Evolutionary conservation across 1,140 invertebrate species (phyloP).

Genomic region (Lepidotrigona ventralis): DNA sequence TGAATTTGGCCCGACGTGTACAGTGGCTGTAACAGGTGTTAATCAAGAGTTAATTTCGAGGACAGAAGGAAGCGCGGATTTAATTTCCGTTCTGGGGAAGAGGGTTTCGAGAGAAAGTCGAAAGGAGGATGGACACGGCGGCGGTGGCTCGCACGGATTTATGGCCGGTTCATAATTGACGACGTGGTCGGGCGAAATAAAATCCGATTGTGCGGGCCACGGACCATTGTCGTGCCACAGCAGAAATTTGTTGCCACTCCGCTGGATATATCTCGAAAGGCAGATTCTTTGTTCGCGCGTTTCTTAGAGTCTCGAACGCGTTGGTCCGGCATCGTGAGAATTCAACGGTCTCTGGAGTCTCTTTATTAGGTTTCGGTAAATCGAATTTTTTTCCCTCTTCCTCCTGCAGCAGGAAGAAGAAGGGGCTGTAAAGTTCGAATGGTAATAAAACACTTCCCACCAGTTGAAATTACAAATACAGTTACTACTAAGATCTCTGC

Average conservation of each 20-base stretch:
- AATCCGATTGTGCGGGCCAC: constrained; percentile 12
- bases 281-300: constrained; percentile 22
- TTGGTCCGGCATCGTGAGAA: too few species aligned
- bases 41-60: constrained; percentile 26
- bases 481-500: not conserved
- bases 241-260: constrained; percentile 10
- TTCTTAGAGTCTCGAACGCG: not conserved
- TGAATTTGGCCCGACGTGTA: not conserved
- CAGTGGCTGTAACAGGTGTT: constrained; percentile 6
- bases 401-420: not conserved
- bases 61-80: not conserved
- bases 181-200: constrained; percentile 14
- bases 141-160: constrained; percentile 20
- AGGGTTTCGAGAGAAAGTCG: not conserved
- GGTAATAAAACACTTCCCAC: not conserved
- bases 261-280: not conserved
- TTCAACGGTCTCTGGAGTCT: not conserved
- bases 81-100: not conserved
- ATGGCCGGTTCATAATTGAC: constrained; percentile 34
- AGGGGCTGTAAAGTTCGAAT: not conserved
- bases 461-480: not conserved
- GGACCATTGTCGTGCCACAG: constrained; percentile 16
- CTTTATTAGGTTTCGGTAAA: not conserved
- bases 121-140: not conserved
- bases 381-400: not conserved